phyloP scores from a whole-genome alignment of 2,113 vertebrate genomes.

The Phylloscopus whistleri region DNA sequence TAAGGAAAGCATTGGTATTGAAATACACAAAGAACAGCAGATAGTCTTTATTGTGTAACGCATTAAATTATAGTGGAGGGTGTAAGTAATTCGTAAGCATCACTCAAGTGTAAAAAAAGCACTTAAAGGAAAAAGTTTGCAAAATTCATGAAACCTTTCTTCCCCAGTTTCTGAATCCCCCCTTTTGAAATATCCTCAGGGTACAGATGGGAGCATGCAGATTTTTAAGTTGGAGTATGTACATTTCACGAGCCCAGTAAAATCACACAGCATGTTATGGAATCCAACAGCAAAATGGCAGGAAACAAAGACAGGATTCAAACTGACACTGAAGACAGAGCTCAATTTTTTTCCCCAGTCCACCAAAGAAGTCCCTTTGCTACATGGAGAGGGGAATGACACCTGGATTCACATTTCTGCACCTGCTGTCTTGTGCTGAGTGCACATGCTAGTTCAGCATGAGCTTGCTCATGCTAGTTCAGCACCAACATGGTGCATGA shows the following conservation, averaged over 20 bases:
- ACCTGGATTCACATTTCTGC: neutral
- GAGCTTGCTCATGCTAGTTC: neutral
- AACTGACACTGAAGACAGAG: neutral
- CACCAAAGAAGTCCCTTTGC: neutral
- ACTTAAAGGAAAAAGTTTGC: conserved; percentile 55
- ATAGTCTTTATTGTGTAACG: conserved; percentile 40
- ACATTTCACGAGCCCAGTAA: neutral
- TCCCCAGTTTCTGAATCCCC: neutral
- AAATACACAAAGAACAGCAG: conserved; percentile 55
- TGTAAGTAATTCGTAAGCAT: neutral
- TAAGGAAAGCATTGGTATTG: conserved; percentile 52
- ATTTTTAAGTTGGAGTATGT: conserved; percentile 9
- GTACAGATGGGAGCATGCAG: conserved; percentile 12
- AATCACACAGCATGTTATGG: neutral
- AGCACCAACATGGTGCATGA: neutral
- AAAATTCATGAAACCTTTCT: conserved; percentile 46
- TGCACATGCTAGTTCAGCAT: neutral
- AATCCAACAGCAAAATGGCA: neutral
- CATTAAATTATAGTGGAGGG: conserved; percentile 31
- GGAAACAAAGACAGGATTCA: neutral
- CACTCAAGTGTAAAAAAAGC: conserved; percentile 10
- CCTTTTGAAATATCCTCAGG: conserved; percentile 48
- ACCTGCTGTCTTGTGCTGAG: neutral
- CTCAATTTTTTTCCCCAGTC: neutral
- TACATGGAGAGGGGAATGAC: neutral